Base-by-base conservation (phyloP, 2,888 invertebrate genomes). In the Dasysyrphus albostriatus region DNA sequence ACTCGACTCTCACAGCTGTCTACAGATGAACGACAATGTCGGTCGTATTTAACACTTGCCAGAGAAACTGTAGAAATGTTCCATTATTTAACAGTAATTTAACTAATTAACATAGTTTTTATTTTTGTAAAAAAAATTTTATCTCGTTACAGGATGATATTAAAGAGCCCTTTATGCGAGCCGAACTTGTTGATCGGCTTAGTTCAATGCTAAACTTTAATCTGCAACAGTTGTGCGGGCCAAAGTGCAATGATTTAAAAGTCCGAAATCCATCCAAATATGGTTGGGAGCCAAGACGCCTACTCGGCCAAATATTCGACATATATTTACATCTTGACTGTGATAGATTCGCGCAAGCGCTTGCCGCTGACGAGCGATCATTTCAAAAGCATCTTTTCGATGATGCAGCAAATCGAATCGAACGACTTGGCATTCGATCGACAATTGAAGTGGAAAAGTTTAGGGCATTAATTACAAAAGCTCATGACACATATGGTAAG, bases 181-280 rank as follows among this genome's bases (percentile, higher is more conserved):
- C 98, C 1, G 98, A 98, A 93, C 94, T 99, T 88, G 98, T 98
- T 56, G 98, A 98, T 91, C 94, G 98, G 73, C 94, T 99, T 78
- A 98, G 99, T 75, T 98, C 99, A 78, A 99, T 99, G 99, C 94
- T 99, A 89, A 99, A 99, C 93, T 99, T 98, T 93, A 99, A 99
- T 94, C 94, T 99, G 88, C 97, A 98, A 91, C 99, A 99, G 92
- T 94, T 99, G 67, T 98, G 98, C 93, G 98, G 99, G 10, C 96
- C 98, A 61, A 98, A 98, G 93, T 99, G 98, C 94, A 97, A 98
- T 93, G 96, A 96, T 92, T 94, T 98, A 84, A 98, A 98, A 94
- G 98, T 99, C 70, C 95, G 96, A 78, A 97, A 97, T 89, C 98
- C 98, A 1, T 97, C 97, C 88, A 98, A 98, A 93, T 99, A 99